phyloP scores from a whole-genome alignment of 1,140 invertebrate species.

The Drosophila busckii region DNA sequence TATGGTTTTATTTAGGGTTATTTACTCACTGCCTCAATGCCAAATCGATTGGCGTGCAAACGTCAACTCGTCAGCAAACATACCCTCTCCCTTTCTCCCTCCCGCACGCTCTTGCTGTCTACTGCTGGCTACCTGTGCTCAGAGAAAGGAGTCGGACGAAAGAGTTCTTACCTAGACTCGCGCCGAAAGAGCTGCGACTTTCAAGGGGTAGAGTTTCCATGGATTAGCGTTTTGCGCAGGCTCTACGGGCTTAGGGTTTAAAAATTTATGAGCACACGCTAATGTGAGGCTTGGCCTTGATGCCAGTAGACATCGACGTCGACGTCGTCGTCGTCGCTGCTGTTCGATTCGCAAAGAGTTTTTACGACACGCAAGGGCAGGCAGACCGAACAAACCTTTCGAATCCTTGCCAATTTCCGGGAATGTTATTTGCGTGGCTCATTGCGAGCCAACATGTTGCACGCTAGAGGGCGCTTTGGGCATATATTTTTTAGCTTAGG shows the following conservation, averaged over 20 bases:
- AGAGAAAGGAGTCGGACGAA: constrained; percentile 42
- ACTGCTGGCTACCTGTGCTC: constrained; percentile 18
- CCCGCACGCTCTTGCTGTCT: background rate
- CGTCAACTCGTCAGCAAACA: constrained; percentile 46
- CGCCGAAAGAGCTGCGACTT: constrained; percentile 75
- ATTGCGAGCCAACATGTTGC: constrained; percentile 15
- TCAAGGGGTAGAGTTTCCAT: constrained; percentile 61
- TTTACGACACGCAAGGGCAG: constrained; percentile 61
- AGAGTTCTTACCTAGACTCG: constrained; percentile 66
- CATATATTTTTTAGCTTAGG: constrained; percentile 41
- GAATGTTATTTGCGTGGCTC: constrained; percentile 59
- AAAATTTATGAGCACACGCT: constrained; percentile 65
- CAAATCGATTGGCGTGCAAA: constrained; percentile 75
- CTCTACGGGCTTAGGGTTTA: constrained; percentile 23
- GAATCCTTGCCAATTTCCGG: constrained; percentile 76
- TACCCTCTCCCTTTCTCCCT: background rate
- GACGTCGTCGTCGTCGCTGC: background rate
- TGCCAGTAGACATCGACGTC: constrained; percentile 19
- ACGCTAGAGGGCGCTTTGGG: constrained; percentile 67
- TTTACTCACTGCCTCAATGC: constrained; percentile 60
- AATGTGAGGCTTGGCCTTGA: constrained; percentile 65
- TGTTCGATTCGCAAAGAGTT: constrained; percentile 72
- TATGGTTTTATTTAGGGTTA: constrained; percentile 78
- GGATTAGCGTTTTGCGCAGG: constrained; percentile 48
- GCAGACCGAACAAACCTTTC: constrained; percentile 14